Conservation (phyloP, 2,888 invertebrate species). For the Polyploca ridens region DNA sequence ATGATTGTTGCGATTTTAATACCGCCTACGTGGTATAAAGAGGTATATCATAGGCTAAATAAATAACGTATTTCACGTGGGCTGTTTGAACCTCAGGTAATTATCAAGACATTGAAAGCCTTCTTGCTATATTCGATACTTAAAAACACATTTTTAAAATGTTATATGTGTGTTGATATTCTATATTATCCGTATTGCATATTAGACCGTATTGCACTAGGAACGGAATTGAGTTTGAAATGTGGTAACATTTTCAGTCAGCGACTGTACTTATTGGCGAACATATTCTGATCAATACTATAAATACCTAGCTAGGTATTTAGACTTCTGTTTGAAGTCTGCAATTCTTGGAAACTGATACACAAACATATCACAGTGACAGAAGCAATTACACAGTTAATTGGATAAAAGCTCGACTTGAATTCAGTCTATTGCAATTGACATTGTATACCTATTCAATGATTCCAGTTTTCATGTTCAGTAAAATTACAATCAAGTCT, state of each 20-base stretch:
- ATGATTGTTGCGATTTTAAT: slow-evolving; percentile 48
- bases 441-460: not conserved
- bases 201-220: too few relatives aligned
- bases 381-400: slow-evolving; percentile 34
- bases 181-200: too few relatives aligned
- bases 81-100: not conserved
- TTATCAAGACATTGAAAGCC: too few relatives aligned
- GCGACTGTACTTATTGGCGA: not conserved
- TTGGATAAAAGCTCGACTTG: slow-evolving; percentile 29
- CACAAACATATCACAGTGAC: slow-evolving; percentile 25
- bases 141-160: too few relatives aligned
- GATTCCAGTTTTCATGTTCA: not conserved
- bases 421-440: slow-evolving; percentile 29
- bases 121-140: too few relatives aligned
- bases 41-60: not conserved
- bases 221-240: too few relatives aligned
- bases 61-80: not conserved
- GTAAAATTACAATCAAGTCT: not conserved
- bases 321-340: not conserved
- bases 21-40: slow-evolving; percentile 27
- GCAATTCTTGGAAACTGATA: slow-evolving; percentile 24
- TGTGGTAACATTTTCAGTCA: too few relatives aligned
- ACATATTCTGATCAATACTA: not conserved
- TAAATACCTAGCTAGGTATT: too few relatives aligned
- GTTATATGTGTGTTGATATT: too few relatives aligned